These are phyloP conservation scores for Sarcophilus harrisii DNA, from an alignment of 2,797 vertebrate species.

Conservation along the genomic window DNA sequence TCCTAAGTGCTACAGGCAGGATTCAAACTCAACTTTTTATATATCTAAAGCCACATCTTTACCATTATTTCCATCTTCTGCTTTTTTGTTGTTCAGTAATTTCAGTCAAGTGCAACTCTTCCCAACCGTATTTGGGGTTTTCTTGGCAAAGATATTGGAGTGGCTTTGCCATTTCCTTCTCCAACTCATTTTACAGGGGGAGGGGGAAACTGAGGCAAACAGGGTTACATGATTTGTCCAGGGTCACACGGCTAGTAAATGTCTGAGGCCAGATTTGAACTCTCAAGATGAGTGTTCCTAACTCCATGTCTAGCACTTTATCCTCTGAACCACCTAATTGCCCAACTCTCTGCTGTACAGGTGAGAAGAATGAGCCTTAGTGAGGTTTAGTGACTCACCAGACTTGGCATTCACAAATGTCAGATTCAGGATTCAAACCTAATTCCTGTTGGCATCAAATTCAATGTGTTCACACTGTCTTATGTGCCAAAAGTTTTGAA, in stretches of 20 bases:
- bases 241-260: too few relatives aligned
- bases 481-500: conserved; percentile 15
- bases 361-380: background rate
- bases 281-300: background rate
- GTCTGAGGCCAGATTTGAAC: background rate
- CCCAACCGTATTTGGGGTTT: background rate
- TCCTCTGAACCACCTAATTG: background rate
- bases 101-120: background rate
- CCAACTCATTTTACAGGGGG: background rate
- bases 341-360: background rate
- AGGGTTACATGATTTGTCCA: background rate
- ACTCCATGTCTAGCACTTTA: background rate
- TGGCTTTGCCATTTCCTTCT: background rate
- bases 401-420: background rate
- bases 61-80: background rate
- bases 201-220: background rate
- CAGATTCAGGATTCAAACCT: background rate
- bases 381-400: background rate
- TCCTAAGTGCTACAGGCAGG: background rate
- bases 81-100: background rate
- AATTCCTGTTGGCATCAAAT: background rate
- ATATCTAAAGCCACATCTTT: background rate
- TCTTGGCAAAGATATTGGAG: background rate
- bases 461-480: background rate
- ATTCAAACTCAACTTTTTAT: background rate